Conservation (phyloP, 2,888 invertebrate species). For the Ornithoptera alexandrae region DNA sequence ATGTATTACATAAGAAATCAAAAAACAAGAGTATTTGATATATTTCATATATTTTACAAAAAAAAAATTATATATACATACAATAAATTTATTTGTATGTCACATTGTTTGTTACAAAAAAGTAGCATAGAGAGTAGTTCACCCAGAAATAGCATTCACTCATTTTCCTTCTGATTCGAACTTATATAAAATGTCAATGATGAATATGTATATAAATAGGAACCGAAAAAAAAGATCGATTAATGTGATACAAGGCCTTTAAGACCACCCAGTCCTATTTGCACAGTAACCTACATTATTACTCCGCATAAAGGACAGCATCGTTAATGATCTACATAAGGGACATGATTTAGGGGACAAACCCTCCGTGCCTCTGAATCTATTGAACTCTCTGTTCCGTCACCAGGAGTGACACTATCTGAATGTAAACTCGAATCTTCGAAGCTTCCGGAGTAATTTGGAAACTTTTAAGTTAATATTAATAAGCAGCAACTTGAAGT, state of each 20-base stretch:
- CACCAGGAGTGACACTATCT: slow-evolving; percentile 44
- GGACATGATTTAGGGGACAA: slow-evolving; percentile 64
- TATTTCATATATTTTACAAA: too few relatives aligned
- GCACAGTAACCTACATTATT: slow-evolving; percentile 78
- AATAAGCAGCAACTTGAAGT: slow-evolving; percentile 38
- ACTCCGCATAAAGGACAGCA: slow-evolving; percentile 69
- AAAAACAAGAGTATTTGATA: too few relatives aligned
- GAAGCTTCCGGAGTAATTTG: slow-evolving; percentile 51
- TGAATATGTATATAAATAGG: slow-evolving; percentile 9
- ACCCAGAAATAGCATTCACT: background rate
- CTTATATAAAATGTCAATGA: background rate
- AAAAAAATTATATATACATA: too few relatives aligned
- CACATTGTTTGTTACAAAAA: background rate
- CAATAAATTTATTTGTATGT: too few relatives aligned
- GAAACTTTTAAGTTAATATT: slow-evolving; percentile 48
- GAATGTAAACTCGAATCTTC: slow-evolving; percentile 45
- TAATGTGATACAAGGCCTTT: slow-evolving; percentile 38
- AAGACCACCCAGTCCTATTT: slow-evolving; percentile 69
- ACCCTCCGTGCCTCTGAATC: slow-evolving; percentile 76
- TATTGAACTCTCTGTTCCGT: slow-evolving; percentile 55
- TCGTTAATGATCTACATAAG: slow-evolving; percentile 72
- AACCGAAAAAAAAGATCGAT: slow-evolving; percentile 28
- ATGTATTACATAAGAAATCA: too few relatives aligned
- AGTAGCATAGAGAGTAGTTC: background rate
- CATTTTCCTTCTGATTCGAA: background rate